These are phyloP conservation scores for Heliothis virescens DNA, from an alignment of 1,140 invertebrate genomes.

Conservation along the genomic window DNA sequence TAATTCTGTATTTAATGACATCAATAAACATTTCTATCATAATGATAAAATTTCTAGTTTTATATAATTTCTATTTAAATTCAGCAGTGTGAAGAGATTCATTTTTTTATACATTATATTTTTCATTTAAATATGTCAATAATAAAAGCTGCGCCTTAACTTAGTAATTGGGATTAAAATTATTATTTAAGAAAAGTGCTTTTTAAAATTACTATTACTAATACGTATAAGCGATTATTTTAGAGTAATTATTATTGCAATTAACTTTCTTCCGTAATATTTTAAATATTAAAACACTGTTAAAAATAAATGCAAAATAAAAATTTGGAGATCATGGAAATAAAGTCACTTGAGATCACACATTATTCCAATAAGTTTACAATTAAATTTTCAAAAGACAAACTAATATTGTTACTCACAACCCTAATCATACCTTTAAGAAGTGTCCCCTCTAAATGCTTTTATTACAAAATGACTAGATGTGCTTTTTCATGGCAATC, in stretches of 20 bases:
- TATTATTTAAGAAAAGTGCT: conserved; percentile 68
- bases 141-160: conserved; percentile 70
- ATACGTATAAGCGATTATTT: conserved; percentile 66
- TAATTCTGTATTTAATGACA: conserved; percentile 41
- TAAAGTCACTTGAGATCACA: conserved; percentile 79
- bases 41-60: conserved; percentile 64
- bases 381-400: conserved; percentile 66
- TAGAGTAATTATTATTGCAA: conserved; percentile 70
- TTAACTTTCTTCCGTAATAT: conserved; percentile 53
- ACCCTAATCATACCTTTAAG: conserved; percentile 79
- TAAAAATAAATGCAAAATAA: conserved; percentile 78
- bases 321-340: conserved; percentile 80
- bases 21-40: conserved; percentile 53
- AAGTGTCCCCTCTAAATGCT: conserved; percentile 71
- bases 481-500: conserved; percentile 77
- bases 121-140: conserved; percentile 62
- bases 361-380: conserved; percentile 66
- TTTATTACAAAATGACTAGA: conserved; percentile 80
- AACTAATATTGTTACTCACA: conserved; percentile 84
- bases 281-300: conserved; percentile 59
- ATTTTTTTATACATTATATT: conserved; percentile 65
- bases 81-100: conserved; percentile 68
- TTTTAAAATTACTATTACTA: conserved; percentile 67
- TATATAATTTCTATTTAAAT: conserved; percentile 58
- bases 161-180: conserved; percentile 70